Evolutionary conservation across 2,888 invertebrate species (phyloP).

Genomic region (Liodrosophila aerea): DNA sequence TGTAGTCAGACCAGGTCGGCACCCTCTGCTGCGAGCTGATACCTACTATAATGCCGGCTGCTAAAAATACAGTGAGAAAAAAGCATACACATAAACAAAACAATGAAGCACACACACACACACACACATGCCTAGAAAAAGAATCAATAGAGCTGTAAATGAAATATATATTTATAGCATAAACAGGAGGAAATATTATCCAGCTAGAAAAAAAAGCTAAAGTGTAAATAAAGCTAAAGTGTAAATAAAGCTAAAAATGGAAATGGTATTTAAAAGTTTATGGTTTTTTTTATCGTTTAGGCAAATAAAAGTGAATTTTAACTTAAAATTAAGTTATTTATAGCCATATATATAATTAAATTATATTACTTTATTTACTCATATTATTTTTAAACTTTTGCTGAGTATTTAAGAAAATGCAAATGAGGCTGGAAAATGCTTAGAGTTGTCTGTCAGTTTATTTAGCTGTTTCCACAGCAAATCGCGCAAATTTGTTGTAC

Average conservation of each 20-base stretch:
- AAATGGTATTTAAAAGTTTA: no score
- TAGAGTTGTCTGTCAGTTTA: conserved; percentile 18
- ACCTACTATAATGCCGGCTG: conserved; percentile 72
- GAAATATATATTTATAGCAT: conserved; percentile 35
- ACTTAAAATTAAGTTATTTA: no score
- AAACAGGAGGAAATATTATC: conserved; percentile 20
- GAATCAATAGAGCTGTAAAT: conserved; percentile 49
- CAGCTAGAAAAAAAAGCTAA: conserved; percentile 30
- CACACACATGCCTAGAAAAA: neutral
- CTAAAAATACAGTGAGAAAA: conserved; percentile 56
- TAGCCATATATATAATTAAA: no score
- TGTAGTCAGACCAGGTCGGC: conserved; percentile 19
- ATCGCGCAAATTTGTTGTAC: conserved; percentile 68
- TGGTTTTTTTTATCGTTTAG: no score
- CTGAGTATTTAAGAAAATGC: conserved; percentile 9
- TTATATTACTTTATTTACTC: no score
- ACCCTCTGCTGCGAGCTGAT: conserved; percentile 30
- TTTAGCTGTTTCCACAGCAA: conserved; percentile 54
- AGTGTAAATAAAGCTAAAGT: conserved; percentile 11
- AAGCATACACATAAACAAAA: conserved; percentile 41
- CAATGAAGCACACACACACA: conserved; percentile 12
- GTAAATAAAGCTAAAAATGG: neutral
- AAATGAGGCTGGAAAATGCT: conserved; percentile 12
- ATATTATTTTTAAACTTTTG: no score
- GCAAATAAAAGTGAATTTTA: no score